Base-by-base conservation (phyloP, 1,140 invertebrate species). In the Leguminivora glycinivorella region DNA sequence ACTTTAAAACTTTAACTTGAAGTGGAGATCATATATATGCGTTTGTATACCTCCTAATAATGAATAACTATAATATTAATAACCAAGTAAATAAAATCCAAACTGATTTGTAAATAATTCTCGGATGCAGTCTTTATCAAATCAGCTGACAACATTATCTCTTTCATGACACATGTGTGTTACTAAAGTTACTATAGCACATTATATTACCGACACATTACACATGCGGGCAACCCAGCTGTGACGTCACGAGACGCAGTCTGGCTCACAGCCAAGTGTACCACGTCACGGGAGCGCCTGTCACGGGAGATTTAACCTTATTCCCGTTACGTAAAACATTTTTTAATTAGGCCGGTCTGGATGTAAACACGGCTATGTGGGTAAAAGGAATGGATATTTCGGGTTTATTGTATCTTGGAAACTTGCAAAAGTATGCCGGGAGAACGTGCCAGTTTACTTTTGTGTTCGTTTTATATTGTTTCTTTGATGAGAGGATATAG, bases 321-420 rank as follows among this genome's bases (percentile, higher is more conserved):
- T 63, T 34, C 58, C 26, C 26, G 9, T 63, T 63, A 63, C 26
- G 58, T 63, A 29, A 63, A 5, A n/a, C 29, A 29, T 29, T 1
- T 63, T 63, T 29, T 63, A 29, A 63, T 63, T 63, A 2, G 26
- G 25, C 1, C 58, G n/a, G 7, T 29, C 6, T 26, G n/a, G 12
- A 34, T 63, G 58, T 63, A 63, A 63, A 63, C 58, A 63, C 25
- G 14, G 22, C n/a, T 63, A 63, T 34, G 17, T 63, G 58, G 58
- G 58, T 34, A 63, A 63, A 63, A 63, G 58, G 58, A 63, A 14
- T 63, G 26, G 58, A 63, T 63, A 63, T 63, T 63, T 63, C 5
- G 25, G 58, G 25, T 63, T 63, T 29, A 63, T 63, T 63, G 58
- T 34, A 29, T 63, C 58, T 63, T 29, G 58, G 58, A 63, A 52